Evolutionary conservation across 2,797 vertebrate genomes (phyloP).

Genomic region (Mus spretus): DNA sequence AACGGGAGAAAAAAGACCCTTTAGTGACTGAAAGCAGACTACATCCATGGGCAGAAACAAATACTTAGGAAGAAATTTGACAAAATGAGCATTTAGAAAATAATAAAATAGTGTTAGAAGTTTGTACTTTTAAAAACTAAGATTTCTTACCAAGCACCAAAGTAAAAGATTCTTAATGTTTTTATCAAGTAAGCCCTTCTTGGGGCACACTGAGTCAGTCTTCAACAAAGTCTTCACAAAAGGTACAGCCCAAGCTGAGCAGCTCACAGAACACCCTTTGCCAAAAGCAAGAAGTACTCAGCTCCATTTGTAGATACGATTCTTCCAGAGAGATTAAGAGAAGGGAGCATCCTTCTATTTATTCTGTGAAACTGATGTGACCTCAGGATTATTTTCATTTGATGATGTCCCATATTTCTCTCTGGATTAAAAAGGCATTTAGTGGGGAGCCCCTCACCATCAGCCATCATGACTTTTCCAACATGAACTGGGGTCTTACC

Average conservation of each 20-base stretch:
- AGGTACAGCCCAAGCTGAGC: not conserved
- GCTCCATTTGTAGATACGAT: not conserved
- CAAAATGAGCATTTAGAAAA: not conserved
- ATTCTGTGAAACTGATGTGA: not conserved
- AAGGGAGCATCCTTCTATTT: not conserved
- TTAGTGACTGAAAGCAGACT: not conserved
- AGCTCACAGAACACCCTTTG: not conserved
- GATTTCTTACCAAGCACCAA: not conserved
- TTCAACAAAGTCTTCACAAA: not conserved
- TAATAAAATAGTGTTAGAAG: not conserved
- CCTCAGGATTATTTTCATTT: not conserved
- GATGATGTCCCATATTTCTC: not conserved
- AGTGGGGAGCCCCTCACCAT: not conserved
- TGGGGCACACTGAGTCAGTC: not conserved
- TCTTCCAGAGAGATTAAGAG: not conserved
- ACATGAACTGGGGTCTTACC: not conserved
- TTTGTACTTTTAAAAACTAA: slow-evolving; percentile 13
- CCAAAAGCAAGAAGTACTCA: not conserved
- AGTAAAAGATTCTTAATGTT: not conserved
- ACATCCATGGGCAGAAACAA: not conserved
- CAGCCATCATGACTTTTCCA: not conserved
- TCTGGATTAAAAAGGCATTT: not conserved
- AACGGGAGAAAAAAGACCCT: not conserved
- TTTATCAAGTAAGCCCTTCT: not conserved
- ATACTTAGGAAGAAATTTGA: not conserved